Percentiles rank a stretch among this genome's conserved stretches.
Conservation (phyloP, 2,888 invertebrate species). For the Galeruca laticollis region DNA sequence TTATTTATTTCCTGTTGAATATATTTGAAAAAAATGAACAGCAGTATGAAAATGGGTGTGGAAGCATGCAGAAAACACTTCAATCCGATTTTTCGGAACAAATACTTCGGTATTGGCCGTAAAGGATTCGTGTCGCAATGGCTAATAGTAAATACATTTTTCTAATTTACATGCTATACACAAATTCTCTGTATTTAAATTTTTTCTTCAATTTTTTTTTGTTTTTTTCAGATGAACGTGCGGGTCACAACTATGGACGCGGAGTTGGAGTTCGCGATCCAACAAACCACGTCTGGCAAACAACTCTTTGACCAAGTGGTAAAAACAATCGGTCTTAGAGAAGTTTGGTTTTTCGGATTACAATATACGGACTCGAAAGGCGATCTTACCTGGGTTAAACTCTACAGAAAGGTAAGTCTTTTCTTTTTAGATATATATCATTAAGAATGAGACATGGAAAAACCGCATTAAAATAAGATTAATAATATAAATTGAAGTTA, state of each 20-base stretch:
- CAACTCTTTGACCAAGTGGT: constrained; percentile 99
- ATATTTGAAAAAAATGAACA: neutral
- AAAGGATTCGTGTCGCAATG: too few species aligned
- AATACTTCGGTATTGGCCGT: too few species aligned
- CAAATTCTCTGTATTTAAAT: neutral
- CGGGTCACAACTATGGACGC: constrained; percentile 99
- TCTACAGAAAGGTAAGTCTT: constrained; percentile 97
- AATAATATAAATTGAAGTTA: too few species aligned
- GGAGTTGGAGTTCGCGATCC: constrained; percentile 99
- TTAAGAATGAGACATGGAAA: too few species aligned
- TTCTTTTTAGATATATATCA: neutral
- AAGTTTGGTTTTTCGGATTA: constrained; percentile 99
- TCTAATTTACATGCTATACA: too few species aligned
- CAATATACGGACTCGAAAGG: constrained; percentile 99
- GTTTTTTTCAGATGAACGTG: constrained; percentile 89
- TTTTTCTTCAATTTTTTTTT: neutral
- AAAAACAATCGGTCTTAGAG: constrained; percentile 98
- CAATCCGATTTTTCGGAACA: too few species aligned
- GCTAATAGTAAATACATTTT: too few species aligned
- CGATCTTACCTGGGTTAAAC: constrained; percentile 97
- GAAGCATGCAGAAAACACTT: too few species aligned
- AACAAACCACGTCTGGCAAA: constrained; percentile 99
- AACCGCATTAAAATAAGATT: too few species aligned
- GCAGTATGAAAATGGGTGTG: neutral
- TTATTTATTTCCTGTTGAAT: neutral